phyloP scores from a whole-genome alignment of 1,140 invertebrate species.

The Pogonognathellus flavescens region DNA sequence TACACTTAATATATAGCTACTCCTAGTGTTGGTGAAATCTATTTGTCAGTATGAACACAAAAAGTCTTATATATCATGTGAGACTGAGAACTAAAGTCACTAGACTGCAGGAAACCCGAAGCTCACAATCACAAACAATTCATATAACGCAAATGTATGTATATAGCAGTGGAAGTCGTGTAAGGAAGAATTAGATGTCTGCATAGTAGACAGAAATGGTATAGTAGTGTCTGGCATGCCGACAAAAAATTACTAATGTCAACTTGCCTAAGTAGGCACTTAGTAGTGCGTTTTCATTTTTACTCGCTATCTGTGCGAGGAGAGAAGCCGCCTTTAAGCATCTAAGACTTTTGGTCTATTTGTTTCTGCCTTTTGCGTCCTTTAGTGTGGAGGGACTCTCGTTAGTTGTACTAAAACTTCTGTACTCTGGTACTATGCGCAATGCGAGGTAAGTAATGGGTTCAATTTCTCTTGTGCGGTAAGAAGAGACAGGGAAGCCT shows the following conservation, averaged over 20 bases:
- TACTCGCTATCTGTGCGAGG: not conserved
- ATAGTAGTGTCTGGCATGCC: not conserved
- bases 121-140: not conserved
- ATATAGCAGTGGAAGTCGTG: not conserved
- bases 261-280: constrained; percentile 42
- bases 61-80: too few relatives aligned
- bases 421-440: not conserved
- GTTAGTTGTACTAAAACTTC: not conserved
- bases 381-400: constrained; percentile 4
- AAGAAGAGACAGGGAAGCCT: not conserved
- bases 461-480: constrained; percentile 9
- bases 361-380: not conserved
- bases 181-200: not conserved
- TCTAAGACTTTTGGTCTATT: constrained; percentile 18
- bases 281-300: constrained; percentile 37
- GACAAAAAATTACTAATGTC: constrained; percentile 40
- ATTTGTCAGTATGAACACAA: too few relatives aligned
- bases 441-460: not conserved
- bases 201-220: not conserved
- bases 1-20: too few relatives aligned
- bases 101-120: too few relatives aligned
- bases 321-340: constrained; percentile 10
- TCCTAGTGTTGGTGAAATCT: too few relatives aligned
- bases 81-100: too few relatives aligned
- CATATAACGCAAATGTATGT: not conserved